Percentiles rank a stretch among this genome's conserved stretches.
These are phyloP conservation scores for Fukomys damarensis DNA, from an alignment of 2,113 vertebrate species.

Conservation along the genomic window DNA sequence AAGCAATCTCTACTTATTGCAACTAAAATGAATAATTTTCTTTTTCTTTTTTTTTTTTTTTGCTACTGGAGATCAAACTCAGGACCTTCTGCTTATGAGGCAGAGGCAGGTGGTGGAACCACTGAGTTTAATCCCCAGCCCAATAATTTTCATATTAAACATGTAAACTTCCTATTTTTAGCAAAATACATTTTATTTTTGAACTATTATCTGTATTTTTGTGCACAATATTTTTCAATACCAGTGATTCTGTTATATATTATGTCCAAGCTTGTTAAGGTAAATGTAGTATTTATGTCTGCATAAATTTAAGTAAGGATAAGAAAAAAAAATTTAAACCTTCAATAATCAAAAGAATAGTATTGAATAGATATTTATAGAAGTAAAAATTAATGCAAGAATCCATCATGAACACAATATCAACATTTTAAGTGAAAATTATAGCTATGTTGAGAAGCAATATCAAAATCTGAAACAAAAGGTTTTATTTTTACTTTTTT, in stretches of 20 bases:
- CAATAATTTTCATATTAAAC: conserved; percentile 1
- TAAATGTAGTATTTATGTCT: not conserved
- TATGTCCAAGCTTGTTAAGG: not conserved
- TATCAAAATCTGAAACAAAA: not conserved
- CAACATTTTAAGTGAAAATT: not conserved
- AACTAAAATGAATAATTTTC: not conserved
- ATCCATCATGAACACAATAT: not conserved
- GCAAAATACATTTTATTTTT: not conserved
- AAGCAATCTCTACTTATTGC: not conserved
- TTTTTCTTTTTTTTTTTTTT: too few species aligned
- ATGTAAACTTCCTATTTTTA: not conserved
- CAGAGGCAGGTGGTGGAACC: too few species aligned
- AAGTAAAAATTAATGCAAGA: not conserved
- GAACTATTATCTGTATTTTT: not conserved
- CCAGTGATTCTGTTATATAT: not conserved
- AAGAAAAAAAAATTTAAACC: not conserved
- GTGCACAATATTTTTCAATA: not conserved
- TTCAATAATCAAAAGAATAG: conserved; percentile 21
- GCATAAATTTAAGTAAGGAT: not conserved
- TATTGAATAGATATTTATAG: not conserved
- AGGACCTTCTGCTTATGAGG: too few species aligned
- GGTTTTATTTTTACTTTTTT: too few species aligned
- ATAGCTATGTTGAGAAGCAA: not conserved
- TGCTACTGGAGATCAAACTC: too few species aligned
- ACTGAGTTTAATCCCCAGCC: too few species aligned